Evolutionary conservation across 1,140 invertebrate genomes (phyloP).

Genomic region (Atta cephalotes): DNA sequence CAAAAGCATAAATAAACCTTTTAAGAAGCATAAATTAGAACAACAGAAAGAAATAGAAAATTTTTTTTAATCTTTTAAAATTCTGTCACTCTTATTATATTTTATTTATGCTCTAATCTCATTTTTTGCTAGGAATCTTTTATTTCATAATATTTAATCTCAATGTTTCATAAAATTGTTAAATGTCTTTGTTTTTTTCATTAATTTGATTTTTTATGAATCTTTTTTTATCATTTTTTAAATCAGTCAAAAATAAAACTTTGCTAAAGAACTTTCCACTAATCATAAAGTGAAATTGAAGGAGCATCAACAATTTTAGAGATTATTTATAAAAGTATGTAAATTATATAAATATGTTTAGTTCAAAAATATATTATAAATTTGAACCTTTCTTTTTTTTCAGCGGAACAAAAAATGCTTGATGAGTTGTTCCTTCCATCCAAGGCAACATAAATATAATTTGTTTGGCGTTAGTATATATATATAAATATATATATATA

Average conservation of each 20-base stretch:
- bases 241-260: background rate
- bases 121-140: background rate
- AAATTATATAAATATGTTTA: slow-evolving; percentile 9
- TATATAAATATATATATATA: background rate
- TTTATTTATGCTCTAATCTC: background rate
- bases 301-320: background rate
- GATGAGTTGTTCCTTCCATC: slow-evolving; percentile 41
- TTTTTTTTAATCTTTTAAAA: background rate
- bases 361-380: slow-evolving; percentile 18
- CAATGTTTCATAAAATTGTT: background rate
- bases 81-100: background rate
- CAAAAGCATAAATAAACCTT: background rate
- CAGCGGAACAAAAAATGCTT: slow-evolving; percentile 70
- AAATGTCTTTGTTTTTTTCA: background rate
- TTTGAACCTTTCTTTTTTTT: slow-evolving; percentile 61
- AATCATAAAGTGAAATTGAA: background rate
- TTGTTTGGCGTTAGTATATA: slow-evolving; percentile 48
- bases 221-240: background rate
- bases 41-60: background rate
- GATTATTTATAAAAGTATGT: background rate
- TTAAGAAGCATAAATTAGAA: background rate
- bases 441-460: slow-evolving; percentile 33
- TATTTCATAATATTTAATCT: background rate
- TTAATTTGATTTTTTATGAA: background rate
- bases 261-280: background rate